A percentile compares a stretch with the other conserved stretches of the same genome.
phyloP scores from a whole-genome alignment of 2,888 invertebrate species.

The Biston stratarius region DNA sequence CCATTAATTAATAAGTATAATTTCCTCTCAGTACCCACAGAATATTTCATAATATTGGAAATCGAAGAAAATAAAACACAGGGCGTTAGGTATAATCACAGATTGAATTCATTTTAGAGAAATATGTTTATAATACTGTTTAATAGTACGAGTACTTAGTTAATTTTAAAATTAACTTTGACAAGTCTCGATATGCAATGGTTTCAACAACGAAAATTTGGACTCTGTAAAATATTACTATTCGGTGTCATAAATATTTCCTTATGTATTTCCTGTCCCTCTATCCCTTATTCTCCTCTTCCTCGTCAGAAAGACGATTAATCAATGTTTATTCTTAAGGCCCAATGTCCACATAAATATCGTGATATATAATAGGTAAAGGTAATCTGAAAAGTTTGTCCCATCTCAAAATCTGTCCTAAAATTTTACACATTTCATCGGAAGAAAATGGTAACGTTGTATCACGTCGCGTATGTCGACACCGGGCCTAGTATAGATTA shows the following conservation, averaged over 20 bases:
- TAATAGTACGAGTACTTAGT: constrained; percentile 12
- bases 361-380: too few species aligned
- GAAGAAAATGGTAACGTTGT: not conserved
- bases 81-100: constrained; percentile 36
- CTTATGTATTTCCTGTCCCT: not conserved
- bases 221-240: constrained; percentile 26
- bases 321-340: constrained; percentile 3
- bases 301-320: constrained; percentile 9
- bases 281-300: not conserved
- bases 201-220: constrained; percentile 37
- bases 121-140: constrained; percentile 16
- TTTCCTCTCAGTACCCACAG: constrained; percentile 19
- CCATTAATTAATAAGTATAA: not conserved
- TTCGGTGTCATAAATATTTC: constrained; percentile 9
- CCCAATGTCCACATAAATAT: constrained; percentile 4
- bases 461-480: not conserved
- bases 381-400: not conserved
- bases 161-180: too few species aligned
- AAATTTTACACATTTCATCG: not conserved
- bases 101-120: constrained; percentile 39
- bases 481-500: constrained; percentile 26
- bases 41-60: constrained; percentile 6
- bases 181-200: constrained; percentile 22
- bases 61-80: constrained; percentile 40
- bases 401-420: not conserved